phyloP scores from a whole-genome alignment of 2,797 vertebrate genomes.

The Crocidura indochinensis region DNA sequence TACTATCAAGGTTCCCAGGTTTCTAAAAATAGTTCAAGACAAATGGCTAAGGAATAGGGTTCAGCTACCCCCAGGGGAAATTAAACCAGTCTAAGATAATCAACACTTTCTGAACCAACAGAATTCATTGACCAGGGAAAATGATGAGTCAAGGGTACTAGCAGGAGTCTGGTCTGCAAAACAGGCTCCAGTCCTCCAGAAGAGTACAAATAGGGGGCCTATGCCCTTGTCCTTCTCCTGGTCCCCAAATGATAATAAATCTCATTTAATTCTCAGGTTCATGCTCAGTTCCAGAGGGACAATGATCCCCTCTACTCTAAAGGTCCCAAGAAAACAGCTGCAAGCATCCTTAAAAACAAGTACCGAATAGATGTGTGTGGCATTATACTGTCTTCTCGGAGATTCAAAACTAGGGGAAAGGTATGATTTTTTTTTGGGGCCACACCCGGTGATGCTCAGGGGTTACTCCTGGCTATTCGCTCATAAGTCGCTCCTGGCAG shows the following conservation, averaged over 20 bases:
- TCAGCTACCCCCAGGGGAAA: slow-evolving; percentile 21
- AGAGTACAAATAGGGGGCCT: slow-evolving; percentile 3
- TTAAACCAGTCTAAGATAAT: slow-evolving; percentile 60
- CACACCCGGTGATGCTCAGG: no score
- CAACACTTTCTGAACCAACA: slow-evolving; percentile 46
- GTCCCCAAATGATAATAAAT: slow-evolving; percentile 10
- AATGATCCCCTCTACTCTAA: slow-evolving; percentile 61
- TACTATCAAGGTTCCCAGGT: slow-evolving; percentile 2
- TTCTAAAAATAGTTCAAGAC: slow-evolving; percentile 58
- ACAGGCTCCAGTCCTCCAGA: not conserved
- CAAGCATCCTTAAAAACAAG: slow-evolving; percentile 52
- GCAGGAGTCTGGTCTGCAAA: not conserved
- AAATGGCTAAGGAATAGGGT: slow-evolving; percentile 59
- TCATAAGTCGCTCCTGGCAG: no score
- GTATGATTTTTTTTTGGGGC: no score
- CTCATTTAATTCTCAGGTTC: slow-evolving; percentile 57
- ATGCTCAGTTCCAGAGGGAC: slow-evolving; percentile 56
- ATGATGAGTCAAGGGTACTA: not conserved
- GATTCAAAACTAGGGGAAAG: slow-evolving; percentile 64
- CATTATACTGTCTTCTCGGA: slow-evolving; percentile 56
- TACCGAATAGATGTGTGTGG: slow-evolving; percentile 57
- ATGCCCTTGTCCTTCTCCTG: slow-evolving; percentile 42
- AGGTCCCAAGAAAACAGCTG: slow-evolving; percentile 39
- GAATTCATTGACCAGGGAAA: slow-evolving; percentile 43
- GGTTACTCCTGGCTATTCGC: no score